Base-by-base conservation (phyloP, 2,113 vertebrate genomes). In the Cichladusa arquata region DNA sequence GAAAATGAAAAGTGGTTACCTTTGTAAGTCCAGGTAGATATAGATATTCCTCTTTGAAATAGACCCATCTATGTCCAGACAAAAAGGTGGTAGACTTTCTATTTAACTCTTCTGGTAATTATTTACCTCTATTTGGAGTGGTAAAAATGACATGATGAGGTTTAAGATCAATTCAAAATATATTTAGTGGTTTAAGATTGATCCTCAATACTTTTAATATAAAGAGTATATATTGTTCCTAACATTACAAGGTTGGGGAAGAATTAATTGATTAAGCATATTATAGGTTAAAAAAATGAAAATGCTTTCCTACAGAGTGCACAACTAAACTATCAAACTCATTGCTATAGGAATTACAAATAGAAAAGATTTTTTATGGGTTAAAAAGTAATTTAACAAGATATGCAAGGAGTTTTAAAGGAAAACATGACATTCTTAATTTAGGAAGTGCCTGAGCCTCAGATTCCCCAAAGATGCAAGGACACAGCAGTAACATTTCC, bases 301-400 rank as follows among this genome's bases (percentile, higher is more conserved):
- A 54, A 22, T 20, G 0, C 6, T 54, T 77, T 85, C 15, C 12
- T 44, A 51, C 12, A 31, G 3, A 29, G 2, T 26, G 7, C 11
- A 3, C 28, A 85, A 38, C 5, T 82, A 17, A 91, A 51, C 3
- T 28, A 5, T 19, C 6, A 12, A 62, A 60, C 2, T 33, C 19
- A 5, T 18, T 64, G 10, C 7, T 62, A 13, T 45, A 64, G 14
- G 16, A 76, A 54, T 47, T 70, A 11, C 4, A 50, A 38, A 66
- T 8, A 2, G 19, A 19, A 61, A 74, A 31, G 2, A 0, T 9
- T 18, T 72, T 34, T 54, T 2, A 18, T 24, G 5, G 12, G 20
- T 64, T 58, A 17, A 56, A 77, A 48, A 56, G 3, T 19, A 38
- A 58, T 71, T 62, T 20, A 33, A 36, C 6, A 11, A 51, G 6